These are phyloP conservation scores for Muntiacus reevesi DNA, from an alignment of 2,113 vertebrate species.

Conservation along the genomic window DNA sequence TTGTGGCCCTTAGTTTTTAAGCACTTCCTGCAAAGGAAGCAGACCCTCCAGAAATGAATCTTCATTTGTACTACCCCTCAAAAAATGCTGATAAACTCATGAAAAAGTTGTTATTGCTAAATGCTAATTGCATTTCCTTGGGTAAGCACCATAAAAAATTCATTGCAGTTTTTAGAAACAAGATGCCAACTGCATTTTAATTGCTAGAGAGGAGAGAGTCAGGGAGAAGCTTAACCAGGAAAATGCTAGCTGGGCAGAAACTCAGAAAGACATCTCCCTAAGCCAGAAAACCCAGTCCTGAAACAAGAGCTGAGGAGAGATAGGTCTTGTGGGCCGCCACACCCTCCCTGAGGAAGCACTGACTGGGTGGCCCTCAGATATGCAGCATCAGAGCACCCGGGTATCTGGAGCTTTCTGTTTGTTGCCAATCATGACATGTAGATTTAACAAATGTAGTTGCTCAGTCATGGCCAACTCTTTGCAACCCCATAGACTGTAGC, in stretches of 20 bases:
- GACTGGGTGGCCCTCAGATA: background rate
- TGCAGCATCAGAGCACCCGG: background rate
- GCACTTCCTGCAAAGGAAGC: background rate
- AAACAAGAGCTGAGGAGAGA: background rate
- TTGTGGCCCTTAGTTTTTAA: background rate
- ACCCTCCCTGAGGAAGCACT: background rate
- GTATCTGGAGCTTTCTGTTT: background rate
- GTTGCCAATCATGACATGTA: background rate
- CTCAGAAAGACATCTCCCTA: background rate
- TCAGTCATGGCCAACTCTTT: background rate
- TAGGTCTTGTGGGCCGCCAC: background rate
- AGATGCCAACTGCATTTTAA: constrained; percentile 22
- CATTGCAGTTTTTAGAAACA: constrained; percentile 17
- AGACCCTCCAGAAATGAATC: constrained; percentile 31
- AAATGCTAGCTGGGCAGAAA: constrained; percentile 9
- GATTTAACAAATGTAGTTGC: background rate
- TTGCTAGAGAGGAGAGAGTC: background rate
- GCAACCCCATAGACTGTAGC: background rate
- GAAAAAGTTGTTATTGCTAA: background rate
- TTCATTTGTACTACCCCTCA: background rate
- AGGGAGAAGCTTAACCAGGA: background rate
- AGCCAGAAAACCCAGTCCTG: background rate
- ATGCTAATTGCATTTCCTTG: constrained; percentile 29
- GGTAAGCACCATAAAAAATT: constrained; percentile 62
- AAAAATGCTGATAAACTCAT: constrained; percentile 33